phyloP scores from a whole-genome alignment of 2,888 invertebrate species.

The Perithous albicinctus region DNA sequence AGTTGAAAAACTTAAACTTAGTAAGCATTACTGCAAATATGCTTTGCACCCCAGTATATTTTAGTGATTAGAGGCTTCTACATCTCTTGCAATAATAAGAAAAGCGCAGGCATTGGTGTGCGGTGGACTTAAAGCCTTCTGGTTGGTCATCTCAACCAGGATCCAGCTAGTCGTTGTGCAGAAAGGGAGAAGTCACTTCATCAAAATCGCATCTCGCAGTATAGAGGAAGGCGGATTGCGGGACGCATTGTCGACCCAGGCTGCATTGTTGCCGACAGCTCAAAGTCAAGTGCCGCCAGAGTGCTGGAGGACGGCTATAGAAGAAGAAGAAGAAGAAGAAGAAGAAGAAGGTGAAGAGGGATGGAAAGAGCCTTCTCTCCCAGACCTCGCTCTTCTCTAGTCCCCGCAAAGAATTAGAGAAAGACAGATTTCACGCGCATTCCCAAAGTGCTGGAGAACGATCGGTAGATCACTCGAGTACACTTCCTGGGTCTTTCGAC shows the following conservation, averaged over 20 bases:
- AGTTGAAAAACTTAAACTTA: not conserved
- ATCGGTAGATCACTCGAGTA: conserved; percentile 81
- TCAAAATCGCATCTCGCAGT: conserved; percentile 79
- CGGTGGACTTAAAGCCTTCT: conserved; percentile 52
- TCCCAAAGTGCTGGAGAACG: conserved; percentile 71
- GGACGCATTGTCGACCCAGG: conserved; percentile 73
- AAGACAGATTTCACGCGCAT: conserved; percentile 66
- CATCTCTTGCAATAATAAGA: conserved; percentile 20
- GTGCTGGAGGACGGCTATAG: conserved; percentile 52
- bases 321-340: conserved; percentile 58
- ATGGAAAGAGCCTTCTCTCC: conserved; percentile 56
- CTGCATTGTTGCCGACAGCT: conserved; percentile 75
- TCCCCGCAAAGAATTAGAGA: conserved; percentile 67
- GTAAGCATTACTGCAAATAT: not conserved
- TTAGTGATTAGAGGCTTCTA: conserved; percentile 4
- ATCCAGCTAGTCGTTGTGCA: conserved; percentile 33
- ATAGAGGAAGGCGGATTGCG: conserved; percentile 74
- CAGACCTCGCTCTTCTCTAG: conserved; percentile 58
- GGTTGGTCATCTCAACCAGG: conserved; percentile 3
- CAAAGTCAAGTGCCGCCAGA: conserved; percentile 80
- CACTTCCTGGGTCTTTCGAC: conserved; percentile 78
- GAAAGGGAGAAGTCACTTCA: conserved; percentile 76
- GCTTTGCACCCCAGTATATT: conserved; percentile 3
- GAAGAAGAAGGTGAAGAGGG: conserved; percentile 61
- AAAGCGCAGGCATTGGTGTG: conserved; percentile 36